A percentile compares a stretch with the other conserved stretches of the same genome.
Evolutionary conservation across 2,113 vertebrate genomes (phyloP).

Genomic region (Geococcyx californianus): DNA sequence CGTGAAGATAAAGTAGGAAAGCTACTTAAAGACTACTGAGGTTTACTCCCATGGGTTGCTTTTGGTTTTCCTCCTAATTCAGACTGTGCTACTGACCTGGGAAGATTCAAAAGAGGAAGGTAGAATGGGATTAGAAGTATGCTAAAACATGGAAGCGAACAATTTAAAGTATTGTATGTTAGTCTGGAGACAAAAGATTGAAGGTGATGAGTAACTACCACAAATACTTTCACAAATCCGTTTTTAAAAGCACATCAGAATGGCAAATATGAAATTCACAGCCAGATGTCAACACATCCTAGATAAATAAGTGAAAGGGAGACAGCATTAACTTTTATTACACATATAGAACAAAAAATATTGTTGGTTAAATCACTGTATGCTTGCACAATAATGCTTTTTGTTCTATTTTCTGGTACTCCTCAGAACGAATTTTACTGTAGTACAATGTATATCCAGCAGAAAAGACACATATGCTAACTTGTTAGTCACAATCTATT

Average conservation of each 20-base stretch:
- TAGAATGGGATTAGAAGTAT: background rate
- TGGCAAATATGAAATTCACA: background rate
- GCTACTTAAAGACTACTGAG: background rate
- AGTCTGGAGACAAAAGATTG: background rate
- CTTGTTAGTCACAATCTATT: background rate
- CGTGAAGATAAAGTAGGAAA: background rate
- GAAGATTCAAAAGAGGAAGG: background rate
- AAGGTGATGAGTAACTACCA: background rate
- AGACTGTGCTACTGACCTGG: background rate
- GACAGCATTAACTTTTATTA: background rate
- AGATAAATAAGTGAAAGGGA: background rate
- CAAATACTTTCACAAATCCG: background rate
- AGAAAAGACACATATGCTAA: background rate
- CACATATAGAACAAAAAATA: background rate
- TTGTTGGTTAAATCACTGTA: background rate
- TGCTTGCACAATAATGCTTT: background rate
- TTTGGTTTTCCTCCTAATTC: background rate
- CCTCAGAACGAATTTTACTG: background rate
- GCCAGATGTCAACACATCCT: background rate
- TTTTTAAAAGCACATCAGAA: background rate
- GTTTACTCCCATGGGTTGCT: background rate
- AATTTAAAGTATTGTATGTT: background rate
- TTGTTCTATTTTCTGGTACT: background rate
- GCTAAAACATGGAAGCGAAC: background rate
- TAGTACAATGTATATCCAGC: background rate